A percentile compares a stretch with the other conserved stretches of the same genome.
phyloP scores from a whole-genome alignment of 2,888 invertebrate species.

The Leptothorax acervorum region DNA sequence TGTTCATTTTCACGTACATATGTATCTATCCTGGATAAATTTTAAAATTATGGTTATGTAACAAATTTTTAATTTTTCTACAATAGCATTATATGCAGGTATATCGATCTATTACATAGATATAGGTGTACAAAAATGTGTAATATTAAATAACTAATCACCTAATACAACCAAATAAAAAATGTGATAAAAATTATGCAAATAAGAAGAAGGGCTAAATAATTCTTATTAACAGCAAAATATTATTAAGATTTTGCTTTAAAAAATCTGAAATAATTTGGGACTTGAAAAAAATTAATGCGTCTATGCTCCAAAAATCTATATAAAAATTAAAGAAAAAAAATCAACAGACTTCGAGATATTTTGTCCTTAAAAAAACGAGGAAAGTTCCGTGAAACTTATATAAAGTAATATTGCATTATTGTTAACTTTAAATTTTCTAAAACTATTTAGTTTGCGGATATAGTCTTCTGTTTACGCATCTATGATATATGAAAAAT shows the following conservation, averaged over 20 bases:
- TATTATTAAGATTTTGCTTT: neutral
- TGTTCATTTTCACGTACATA: neutral
- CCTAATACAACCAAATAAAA: too few relatives aligned
- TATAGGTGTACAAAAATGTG: neutral
- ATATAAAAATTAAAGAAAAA: neutral
- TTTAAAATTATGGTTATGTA: neutral
- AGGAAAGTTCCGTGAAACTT: neutral
- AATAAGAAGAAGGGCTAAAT: neutral
- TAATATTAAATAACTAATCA: neutral
- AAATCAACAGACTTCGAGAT: neutral
- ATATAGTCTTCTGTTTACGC: neutral
- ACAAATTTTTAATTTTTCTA: neutral
- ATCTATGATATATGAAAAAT: neutral
- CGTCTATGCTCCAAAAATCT: neutral
- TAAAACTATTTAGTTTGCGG: neutral
- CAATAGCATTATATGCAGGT: neutral
- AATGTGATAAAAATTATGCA: neutral
- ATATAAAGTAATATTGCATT: neutral
- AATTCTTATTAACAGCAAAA: neutral
- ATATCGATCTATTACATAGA: neutral
- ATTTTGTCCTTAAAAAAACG: neutral
- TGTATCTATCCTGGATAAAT: neutral
- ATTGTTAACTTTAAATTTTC: neutral
- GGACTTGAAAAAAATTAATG: neutral
- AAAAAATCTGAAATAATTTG: neutral